Conservation (phyloP, 53 echinoderm and acorn worm species). For the Holothuria leucospilota region DNA sequence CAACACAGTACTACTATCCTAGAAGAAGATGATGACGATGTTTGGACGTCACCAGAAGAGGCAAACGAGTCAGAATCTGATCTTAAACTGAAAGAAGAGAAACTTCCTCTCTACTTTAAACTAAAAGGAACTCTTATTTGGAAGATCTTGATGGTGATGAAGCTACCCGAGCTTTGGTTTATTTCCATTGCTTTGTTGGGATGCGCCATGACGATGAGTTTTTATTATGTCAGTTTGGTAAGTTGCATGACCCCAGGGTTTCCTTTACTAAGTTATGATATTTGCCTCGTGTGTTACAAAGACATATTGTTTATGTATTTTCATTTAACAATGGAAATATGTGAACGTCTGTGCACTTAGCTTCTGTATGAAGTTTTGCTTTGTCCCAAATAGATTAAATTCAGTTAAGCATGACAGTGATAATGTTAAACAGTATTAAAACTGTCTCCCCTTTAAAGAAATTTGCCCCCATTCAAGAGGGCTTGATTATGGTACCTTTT, state of each 20-base stretch:
- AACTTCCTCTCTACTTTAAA: slow-evolving; percentile 18
- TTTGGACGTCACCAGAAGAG: slow-evolving; percentile 37
- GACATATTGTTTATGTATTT: no score
- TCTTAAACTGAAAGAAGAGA: slow-evolving; percentile 47
- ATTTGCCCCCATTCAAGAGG: no score
- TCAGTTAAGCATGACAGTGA: no score
- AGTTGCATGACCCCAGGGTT: background rate
- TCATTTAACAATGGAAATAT: no score
- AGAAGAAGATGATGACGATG: slow-evolving; percentile 47
- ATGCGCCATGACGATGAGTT: slow-evolving; percentile 91
- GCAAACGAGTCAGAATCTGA: slow-evolving; percentile 41
- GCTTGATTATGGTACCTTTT: no score
- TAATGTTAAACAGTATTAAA: no score
- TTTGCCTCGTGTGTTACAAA: no score
- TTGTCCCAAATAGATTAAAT: no score
- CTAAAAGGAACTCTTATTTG: slow-evolving; percentile 41
- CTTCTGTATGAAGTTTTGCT: no score
- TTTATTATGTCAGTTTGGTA: slow-evolving; percentile 94
- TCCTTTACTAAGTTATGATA: no score
- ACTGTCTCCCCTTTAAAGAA: no score
- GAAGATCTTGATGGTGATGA: slow-evolving; percentile 61
- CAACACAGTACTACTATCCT: slow-evolving; percentile 3
- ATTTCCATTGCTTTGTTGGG: slow-evolving; percentile 77
- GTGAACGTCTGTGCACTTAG: no score
- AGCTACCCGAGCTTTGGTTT: slow-evolving; percentile 87